These are phyloP conservation scores for Candidula unifasciata DNA, from an alignment of 2,888 invertebrate species.

Conservation along the genomic window DNA sequence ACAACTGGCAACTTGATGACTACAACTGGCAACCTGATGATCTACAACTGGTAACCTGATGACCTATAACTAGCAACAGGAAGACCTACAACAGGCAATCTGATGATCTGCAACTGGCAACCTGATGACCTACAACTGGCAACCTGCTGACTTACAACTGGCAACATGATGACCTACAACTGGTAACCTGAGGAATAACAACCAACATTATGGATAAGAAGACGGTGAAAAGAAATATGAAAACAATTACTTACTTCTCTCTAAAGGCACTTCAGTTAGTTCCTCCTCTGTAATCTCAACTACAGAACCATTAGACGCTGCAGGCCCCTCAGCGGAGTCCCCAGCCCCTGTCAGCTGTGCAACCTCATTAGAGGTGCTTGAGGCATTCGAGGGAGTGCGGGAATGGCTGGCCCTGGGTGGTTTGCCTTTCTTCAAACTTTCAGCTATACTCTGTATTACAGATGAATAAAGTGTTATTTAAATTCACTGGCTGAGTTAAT, in stretches of 20 bases:
- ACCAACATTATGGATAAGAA: no score
- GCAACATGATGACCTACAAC: no score
- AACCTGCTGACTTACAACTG: no score
- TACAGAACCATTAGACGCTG: conserved; percentile 23
- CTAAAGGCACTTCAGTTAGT: conserved; percentile 52
- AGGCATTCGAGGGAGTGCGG: conserved; percentile 79
- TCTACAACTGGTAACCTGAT: no score
- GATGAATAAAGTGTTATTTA: neutral
- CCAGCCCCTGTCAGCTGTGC: conserved; percentile 77
- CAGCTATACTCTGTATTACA: conserved; percentile 77
- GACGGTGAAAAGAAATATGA: neutral
- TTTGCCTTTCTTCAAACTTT: conserved; percentile 74
- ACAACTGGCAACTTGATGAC: no score
- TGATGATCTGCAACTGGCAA: no score
- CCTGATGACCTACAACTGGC: no score
- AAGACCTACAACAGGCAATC: no score
- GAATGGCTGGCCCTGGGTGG: conserved; percentile 80
- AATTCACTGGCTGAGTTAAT: neutral
- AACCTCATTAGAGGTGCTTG: conserved; percentile 85
- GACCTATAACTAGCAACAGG: no score
- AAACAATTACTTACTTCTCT: conserved; percentile 48
- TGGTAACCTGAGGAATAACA: no score
- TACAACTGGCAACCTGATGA: no score
- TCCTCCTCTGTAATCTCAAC: conserved; percentile 39
- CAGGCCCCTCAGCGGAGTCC: conserved; percentile 9